Percentiles rank a stretch among this genome's conserved stretches.
phyloP scores from a whole-genome alignment of 2,888 invertebrate genomes.

The Mythimna impura region DNA sequence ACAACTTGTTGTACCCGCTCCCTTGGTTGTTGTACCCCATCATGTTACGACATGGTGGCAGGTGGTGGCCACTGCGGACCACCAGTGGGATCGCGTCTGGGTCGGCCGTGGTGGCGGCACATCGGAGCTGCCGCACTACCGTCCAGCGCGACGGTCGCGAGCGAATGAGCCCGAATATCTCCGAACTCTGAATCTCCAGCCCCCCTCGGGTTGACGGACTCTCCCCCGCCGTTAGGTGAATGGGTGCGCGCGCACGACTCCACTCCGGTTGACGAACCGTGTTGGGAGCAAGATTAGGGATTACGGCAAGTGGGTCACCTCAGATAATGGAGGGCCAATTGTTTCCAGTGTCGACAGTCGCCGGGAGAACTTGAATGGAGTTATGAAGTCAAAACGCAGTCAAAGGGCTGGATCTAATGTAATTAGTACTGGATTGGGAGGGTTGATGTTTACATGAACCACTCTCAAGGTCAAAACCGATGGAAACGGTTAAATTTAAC shows the following conservation, averaged over 20 bases:
- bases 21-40: constrained; percentile 94
- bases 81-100: constrained; percentile 89
- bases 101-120: constrained; percentile 86
- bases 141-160: constrained; percentile 76
- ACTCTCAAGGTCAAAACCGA: not conserved
- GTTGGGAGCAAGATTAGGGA: constrained; percentile 68
- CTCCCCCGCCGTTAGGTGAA: constrained; percentile 71
- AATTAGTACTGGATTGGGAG: constrained; percentile 5
- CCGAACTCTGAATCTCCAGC: constrained; percentile 52
- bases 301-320: constrained; percentile 76
- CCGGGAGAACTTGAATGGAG: constrained; percentile 62
- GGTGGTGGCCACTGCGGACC: constrained; percentile 88
- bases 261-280: constrained; percentile 66
- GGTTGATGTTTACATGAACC: constrained; percentile 4
- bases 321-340: constrained; percentile 65
- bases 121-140: constrained; percentile 74
- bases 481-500: not conserved
- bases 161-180: constrained; percentile 71
- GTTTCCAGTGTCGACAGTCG: constrained; percentile 50
- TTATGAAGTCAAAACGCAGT: constrained; percentile 39
- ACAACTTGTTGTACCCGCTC: constrained; percentile 95
- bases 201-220: constrained; percentile 52
- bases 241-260: constrained; percentile 85
- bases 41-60: constrained; percentile 92
- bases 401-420: constrained; percentile 32